A percentile compares a stretch with the other conserved stretches of the same genome.
Conservation (phyloP, 1,140 invertebrate species). For the Drosophila dunni region DNA sequence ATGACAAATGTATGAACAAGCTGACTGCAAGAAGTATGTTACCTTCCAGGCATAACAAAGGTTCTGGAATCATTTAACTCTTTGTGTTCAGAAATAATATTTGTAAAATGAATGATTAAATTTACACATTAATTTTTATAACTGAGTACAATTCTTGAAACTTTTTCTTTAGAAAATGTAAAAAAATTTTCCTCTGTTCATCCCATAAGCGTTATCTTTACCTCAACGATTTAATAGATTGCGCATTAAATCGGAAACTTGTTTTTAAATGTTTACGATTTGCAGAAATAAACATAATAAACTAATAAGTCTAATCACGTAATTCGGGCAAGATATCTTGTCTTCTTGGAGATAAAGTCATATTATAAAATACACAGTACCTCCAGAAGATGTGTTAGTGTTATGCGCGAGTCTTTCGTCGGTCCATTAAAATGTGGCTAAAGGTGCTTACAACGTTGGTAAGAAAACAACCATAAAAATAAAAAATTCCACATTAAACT, state of each 20-base stretch:
- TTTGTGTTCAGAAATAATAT: no score
- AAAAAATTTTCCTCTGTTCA: no score
- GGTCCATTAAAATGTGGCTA: slow-evolving; percentile 17
- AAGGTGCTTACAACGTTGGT: slow-evolving; percentile 13
- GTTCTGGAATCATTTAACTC: no score
- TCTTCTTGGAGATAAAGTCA: slow-evolving; percentile 12
- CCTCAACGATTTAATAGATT: no score
- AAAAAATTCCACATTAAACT: not conserved
- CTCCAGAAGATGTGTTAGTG: slow-evolving; percentile 6
- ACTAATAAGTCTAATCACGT: not conserved
- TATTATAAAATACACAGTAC: slow-evolving; percentile 12
- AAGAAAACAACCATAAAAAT: not conserved
- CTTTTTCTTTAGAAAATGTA: no score
- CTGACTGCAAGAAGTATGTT: not conserved
- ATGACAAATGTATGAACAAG: not conserved
- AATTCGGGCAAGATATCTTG: slow-evolving; percentile 2
- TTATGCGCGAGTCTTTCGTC: not conserved
- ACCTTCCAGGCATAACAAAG: not conserved
- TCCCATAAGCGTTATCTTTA: no score
- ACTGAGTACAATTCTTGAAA: no score
- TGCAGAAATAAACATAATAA: not conserved
- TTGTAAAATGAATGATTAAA: no score
- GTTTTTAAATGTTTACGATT: no score
- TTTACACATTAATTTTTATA: no score
- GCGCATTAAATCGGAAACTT: no score